A percentile compares a stretch with the other conserved stretches of the same genome.
These are phyloP conservation scores for Carpatolechia fugitivella DNA, from an alignment of 2,888 invertebrate species.

Conservation along the genomic window DNA sequence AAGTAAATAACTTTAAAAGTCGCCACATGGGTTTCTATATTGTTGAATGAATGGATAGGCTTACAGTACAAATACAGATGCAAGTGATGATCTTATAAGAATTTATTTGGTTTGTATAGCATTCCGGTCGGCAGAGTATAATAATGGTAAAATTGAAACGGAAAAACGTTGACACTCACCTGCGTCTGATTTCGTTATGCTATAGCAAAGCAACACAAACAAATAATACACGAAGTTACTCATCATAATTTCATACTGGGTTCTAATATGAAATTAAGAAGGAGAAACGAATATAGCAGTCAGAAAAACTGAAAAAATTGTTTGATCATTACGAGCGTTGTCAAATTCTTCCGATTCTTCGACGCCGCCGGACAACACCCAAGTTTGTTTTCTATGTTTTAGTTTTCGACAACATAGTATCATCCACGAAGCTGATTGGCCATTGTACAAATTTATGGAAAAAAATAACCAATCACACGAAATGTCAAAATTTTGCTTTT, in stretches of 20 bases:
- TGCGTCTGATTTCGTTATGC: slow-evolving; percentile 55
- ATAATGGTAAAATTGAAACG: slow-evolving; percentile 3
- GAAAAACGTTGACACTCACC: slow-evolving; percentile 47
- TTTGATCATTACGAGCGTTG: slow-evolving; percentile 75
- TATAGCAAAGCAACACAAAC: slow-evolving; percentile 65
- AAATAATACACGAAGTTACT: slow-evolving; percentile 62
- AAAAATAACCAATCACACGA: neutral
- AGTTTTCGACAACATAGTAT: neutral
- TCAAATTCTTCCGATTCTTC: slow-evolving; percentile 38
- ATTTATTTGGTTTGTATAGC: too few species aligned
- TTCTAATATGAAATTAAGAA: slow-evolving; percentile 28
- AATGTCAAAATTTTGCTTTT: neutral
- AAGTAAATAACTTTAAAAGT: too few species aligned
- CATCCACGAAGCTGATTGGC: neutral
- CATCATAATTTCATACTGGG: slow-evolving; percentile 74
- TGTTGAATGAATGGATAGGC: too few species aligned
- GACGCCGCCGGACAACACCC: slow-evolving; percentile 72
- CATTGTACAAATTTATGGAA: neutral
- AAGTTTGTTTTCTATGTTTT: slow-evolving; percentile 34
- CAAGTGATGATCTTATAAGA: too few species aligned
- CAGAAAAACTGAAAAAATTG: slow-evolving; percentile 55
- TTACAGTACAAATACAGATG: too few species aligned
- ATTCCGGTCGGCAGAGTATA: too few species aligned
- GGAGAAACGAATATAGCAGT: slow-evolving; percentile 38
- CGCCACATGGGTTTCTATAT: too few species aligned